Evolutionary conservation across 1,140 invertebrate species (phyloP), one percentile per base, ranked within the genome.

Genomic region (Platorchestia sp.): DNA sequence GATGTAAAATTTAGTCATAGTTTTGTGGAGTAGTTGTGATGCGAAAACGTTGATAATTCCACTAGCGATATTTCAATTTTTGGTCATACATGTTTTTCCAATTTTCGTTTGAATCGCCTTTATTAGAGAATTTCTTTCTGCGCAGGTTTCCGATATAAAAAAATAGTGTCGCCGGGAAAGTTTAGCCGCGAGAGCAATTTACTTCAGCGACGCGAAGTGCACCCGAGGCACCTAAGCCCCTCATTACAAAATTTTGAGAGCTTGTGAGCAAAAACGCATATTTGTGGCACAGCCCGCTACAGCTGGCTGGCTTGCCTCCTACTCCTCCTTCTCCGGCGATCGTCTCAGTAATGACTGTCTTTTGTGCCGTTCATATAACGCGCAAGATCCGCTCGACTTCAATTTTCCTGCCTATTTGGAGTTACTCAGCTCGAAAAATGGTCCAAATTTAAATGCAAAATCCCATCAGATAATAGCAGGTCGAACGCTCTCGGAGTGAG

Each of bases 371-470:
- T 95, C 96, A 96, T 96, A 96, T 96, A 96, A 96, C 96, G 96
- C 96, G 95, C 95, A 95, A 96, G 96, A 96, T 96, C 95, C 96
- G 96, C 95, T 96, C 96, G 96, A 96, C 96, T 96, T 96, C 96
- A 96, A 96, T 96, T 96, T 96, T 96, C 96, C 95, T 95, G 96
- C 95, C 96, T 96, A 96, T 96, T 96, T 96, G 95, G 96, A 96
- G 95, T 96, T 96, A 96, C 96, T 96, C 95, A 95, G 96, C 95
- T 96, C 96, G 96, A 96, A 96, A 96, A 96, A 96, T 96, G 96
- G 96, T 96, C 95, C 95, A 96, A 96, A 96, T 96, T 96, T 96
- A 96, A 96, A 96, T 96, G 96, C 96, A 96, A 96, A 96, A 96
- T 96, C 96, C 96, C 96, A 96, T 96, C 96, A 96, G 96, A 96